Percentiles rank a stretch among this genome's conserved stretches.
These are phyloP conservation scores for Chloroclystis v-ata DNA, from an alignment of 2,888 invertebrate species.

Conservation along the genomic window DNA sequence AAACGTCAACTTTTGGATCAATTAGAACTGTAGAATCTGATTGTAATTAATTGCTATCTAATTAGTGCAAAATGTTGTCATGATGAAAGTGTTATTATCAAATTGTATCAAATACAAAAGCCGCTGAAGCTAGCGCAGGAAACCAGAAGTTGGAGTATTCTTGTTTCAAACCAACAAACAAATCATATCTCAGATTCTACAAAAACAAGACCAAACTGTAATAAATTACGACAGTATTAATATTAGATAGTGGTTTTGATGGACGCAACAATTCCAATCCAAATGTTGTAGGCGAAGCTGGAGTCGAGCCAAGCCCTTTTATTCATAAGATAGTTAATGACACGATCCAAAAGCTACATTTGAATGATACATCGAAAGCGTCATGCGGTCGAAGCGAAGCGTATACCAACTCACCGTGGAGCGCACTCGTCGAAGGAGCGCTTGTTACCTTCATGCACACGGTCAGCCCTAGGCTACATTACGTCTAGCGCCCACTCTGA, in stretches of 20 bases:
- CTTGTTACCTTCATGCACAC: slow-evolving; percentile 72
- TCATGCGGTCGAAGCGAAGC: slow-evolving; percentile 53
- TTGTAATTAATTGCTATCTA: slow-evolving; percentile 3
- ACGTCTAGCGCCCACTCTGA: slow-evolving; percentile 58
- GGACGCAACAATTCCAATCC: slow-evolving; percentile 40
- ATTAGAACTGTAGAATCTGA: slow-evolving; percentile 16
- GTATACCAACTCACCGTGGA: slow-evolving; percentile 62
- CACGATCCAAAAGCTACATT: slow-evolving; percentile 27
- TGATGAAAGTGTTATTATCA: slow-evolving; percentile 7
- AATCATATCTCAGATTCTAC: slow-evolving; percentile 19
- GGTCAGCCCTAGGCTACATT: slow-evolving; percentile 66
- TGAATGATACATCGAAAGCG: slow-evolving; percentile 20
- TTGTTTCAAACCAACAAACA: not conserved
- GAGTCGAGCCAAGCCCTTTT: slow-evolving; percentile 36
- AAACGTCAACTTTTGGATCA: slow-evolving; percentile 56
- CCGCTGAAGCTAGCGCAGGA: slow-evolving; percentile 10
- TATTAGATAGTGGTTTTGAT: slow-evolving; percentile 41
- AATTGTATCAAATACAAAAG: slow-evolving; percentile 33
- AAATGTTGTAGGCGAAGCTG: slow-evolving; percentile 32
- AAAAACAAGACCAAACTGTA: slow-evolving; percentile 12
- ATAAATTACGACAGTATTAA: not conserved
- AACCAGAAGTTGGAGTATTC: not conserved
- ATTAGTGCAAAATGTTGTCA: slow-evolving; percentile 10
- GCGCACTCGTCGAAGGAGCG: slow-evolving; percentile 73
- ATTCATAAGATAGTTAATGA: slow-evolving; percentile 9